phyloP scores from a whole-genome alignment of 2,113 vertebrate genomes.

The Chionis minor region DNA sequence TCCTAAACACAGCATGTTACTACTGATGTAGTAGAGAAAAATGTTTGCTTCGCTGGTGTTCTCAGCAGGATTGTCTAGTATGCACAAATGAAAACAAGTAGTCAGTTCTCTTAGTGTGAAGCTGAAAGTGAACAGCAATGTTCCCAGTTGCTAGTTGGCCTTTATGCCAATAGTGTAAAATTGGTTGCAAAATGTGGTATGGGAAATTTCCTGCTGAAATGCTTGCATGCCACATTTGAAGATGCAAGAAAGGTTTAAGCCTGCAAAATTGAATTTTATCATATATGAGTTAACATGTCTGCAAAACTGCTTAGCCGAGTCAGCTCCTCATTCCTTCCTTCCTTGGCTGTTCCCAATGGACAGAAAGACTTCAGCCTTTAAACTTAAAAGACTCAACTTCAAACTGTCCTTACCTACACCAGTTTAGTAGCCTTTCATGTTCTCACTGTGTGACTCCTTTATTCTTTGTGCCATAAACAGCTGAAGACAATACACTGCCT shows the following conservation, averaged over 20 bases:
- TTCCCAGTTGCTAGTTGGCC: not conserved
- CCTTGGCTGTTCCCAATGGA: not conserved
- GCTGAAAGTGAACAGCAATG: not conserved
- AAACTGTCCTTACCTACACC: not conserved
- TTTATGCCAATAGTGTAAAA: not conserved
- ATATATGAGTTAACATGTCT: not conserved
- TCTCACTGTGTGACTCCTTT: not conserved
- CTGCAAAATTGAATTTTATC: not conserved
- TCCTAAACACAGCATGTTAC: not conserved
- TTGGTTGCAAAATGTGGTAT: not conserved
- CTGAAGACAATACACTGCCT: not conserved
- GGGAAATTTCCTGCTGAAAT: not conserved
- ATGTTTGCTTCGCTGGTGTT: not conserved
- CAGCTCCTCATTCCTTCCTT: not conserved
- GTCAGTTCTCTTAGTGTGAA: not conserved
- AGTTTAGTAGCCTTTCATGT: not conserved
- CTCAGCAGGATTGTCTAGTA: not conserved
- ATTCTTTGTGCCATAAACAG: not conserved
- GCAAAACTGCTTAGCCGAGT: not conserved
- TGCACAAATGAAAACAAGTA: not conserved
- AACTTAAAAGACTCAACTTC: not conserved
- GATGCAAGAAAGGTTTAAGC: not conserved
- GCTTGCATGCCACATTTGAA: not conserved
- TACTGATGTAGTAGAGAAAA: not conserved
- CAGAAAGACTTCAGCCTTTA: not conserved